These are phyloP conservation scores for Cremastinae sp. DNA, from an alignment of 2,888 invertebrate genomes.

Conservation along the genomic window DNA sequence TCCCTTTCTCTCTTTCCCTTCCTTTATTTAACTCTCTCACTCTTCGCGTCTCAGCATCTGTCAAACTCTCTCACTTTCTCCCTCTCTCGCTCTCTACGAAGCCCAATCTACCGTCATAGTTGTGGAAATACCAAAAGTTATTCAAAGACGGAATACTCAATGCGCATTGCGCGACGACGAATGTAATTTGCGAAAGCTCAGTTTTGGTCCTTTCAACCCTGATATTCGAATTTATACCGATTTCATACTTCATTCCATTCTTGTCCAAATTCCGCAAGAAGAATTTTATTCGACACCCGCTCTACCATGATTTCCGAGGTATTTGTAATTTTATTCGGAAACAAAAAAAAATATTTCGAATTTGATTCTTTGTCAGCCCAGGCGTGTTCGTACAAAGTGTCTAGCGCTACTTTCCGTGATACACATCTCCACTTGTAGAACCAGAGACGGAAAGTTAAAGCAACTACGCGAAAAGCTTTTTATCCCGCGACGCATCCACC, in stretches of 20 bases:
- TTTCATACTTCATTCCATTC: constrained; percentile 25
- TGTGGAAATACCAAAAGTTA: constrained; percentile 54
- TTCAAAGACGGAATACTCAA: constrained; percentile 53
- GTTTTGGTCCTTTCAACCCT: constrained; percentile 24
- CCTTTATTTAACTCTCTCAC: constrained; percentile 32
- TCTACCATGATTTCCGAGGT: too few species aligned
- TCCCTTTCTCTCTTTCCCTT: constrained; percentile 16
- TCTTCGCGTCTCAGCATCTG: background rate
- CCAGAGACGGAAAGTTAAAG: constrained; percentile 22
- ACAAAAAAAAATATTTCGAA: too few species aligned
- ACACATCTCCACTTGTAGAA: too few species aligned
- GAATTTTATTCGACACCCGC: too few species aligned
- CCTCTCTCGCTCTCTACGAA: constrained; percentile 13
- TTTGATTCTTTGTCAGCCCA: too few species aligned
- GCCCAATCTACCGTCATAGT: constrained; percentile 7
- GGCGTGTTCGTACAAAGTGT: too few species aligned
- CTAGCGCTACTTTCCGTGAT: too few species aligned
- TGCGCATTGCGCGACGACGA: constrained; percentile 43
- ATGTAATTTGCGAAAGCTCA: constrained; percentile 41
- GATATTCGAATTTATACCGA: constrained; percentile 39
- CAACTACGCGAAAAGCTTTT: constrained; percentile 22
- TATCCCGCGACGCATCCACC: background rate
- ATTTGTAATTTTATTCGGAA: too few species aligned
- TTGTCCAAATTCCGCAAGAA: too few species aligned
- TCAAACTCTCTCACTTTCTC: constrained; percentile 22